Percentiles rank a stretch among this genome's conserved stretches.
Evolutionary conservation across 2,113 vertebrate species (phyloP).

Genomic region (Periophthalmus modestus): DNA sequence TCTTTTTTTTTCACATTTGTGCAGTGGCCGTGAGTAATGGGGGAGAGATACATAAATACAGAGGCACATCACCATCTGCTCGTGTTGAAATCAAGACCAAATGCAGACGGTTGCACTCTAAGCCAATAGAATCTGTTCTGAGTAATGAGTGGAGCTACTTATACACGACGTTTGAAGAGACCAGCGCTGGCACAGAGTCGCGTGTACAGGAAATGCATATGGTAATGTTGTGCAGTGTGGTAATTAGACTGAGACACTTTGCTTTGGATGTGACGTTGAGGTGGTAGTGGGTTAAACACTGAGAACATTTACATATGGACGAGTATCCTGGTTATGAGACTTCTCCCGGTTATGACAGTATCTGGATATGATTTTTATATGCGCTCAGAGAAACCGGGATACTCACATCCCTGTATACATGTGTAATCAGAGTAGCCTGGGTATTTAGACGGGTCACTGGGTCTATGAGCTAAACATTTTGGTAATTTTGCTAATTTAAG

Average conservation of each 20-base stretch:
- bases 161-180: constrained; percentile 1
- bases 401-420: no score
- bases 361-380: no score
- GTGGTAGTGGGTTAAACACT: background rate
- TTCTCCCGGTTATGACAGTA: no score
- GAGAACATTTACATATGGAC: no score
- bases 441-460: no score
- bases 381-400: no score
- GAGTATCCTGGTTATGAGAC: no score
- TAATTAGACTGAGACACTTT: background rate
- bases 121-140: constrained; percentile 39
- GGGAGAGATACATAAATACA: constrained; percentile 37
- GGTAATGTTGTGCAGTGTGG: background rate
- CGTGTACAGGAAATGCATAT: background rate
- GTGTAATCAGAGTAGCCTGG: no score
- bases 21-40: constrained; percentile 34
- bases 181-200: background rate
- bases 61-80: constrained; percentile 58
- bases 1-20: constrained; percentile 3
- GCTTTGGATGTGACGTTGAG: background rate
- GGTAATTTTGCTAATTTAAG: no score
- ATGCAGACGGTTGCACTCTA: constrained; percentile 35
- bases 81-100: constrained; percentile 40
- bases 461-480: no score
- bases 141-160: constrained; percentile 26